Base-by-base conservation (phyloP, 2,113 vertebrate genomes). In the Hemicordylus capensis region DNA sequence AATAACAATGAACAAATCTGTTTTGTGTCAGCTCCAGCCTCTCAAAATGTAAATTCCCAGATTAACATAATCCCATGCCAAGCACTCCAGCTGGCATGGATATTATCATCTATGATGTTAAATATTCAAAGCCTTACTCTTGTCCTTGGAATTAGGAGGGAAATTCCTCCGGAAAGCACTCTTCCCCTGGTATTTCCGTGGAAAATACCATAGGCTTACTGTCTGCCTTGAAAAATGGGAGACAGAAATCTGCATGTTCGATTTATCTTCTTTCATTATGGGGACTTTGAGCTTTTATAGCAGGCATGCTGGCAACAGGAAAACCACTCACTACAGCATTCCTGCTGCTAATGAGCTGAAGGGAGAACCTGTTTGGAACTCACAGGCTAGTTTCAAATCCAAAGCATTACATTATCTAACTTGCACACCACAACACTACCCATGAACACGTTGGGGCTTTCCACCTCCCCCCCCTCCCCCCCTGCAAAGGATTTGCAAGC, bases 1-100 rank as follows among this genome's bases (percentile, higher is more conserved):
- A 93, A 90, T 85, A 85, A 87, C 78, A 89, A 91, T 67, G 88
- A 91, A 64, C 46, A 85, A 93, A 93, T 88, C 73, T 72, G 46
- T 86, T 78, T 93, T 84, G 82, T 92, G 80, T 92, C 85, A 59
- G 51, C 54, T 91, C 85, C 88, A 92, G 48, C 1, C 73, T 46
- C 14, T 34, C 90, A 48, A 87, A 92, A 90, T 0, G 1, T 34
- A 89, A 67, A 88, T 92, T 67, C 54, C 46, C 0, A 0, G 81
- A 90, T 94, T 89, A 87, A 89, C 58, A 61, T 39, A 87, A 58
- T 4, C 56, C 34, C 0, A 0, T 0, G 4, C 72, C 83, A 89
- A 93, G 86, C 81, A 58, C 87, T 81, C 83, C 78, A 77, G 84
- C 80, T 89, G 87, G 92, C 86, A 83, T 42, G 15, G 83, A 89